Base-by-base conservation (phyloP, 2,888 invertebrate genomes). In the Metopia argyrocephala region DNA sequence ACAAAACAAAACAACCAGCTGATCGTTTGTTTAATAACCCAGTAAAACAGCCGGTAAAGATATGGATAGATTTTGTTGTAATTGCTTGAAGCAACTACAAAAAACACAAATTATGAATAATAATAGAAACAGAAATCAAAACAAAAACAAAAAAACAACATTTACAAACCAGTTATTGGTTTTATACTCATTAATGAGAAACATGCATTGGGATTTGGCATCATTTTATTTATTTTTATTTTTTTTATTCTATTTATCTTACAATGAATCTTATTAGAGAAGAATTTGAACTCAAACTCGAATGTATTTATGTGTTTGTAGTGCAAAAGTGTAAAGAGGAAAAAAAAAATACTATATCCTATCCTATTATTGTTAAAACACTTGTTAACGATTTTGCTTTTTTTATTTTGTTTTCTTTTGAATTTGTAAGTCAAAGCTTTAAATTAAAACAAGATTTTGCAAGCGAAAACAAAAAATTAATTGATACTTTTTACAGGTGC, bases 11-110 rank as follows among this genome's bases (percentile, higher is more conserved):
- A 38, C 64, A 23, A 45, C 69, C n/a, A 80, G 80, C 80, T 80
- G 80, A 80, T 76, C 68, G 57, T 57, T 73, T 76, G 57, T 61
- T 65, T 54, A 74, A 73, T 76, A 57, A 64, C 12, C 65, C 65
- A 65, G 65, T 65, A 76, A 65, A 70, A 38, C 46, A 65, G 65
- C 76, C 70, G 70, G 70, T 71, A 64, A 59, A 64, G 50, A 20
- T 12, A 38, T n/a, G n/a, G n/a, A n/a, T n/a, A n/a, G n/a, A n/a
- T n/a, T n/a, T n/a, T n/a, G n/a, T n/a, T n/a, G n/a, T n/a, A n/a
- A n/a, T n/a, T n/a, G n/a, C n/a, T n/a, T n/a, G n/a, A n/a, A n/a
- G n/a, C n/a, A n/a, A n/a, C 27, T 59, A 46, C 21, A 5, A 50
- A 28, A 25, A 23, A 25, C 15, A 38, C 9, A 59, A 18, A 20